Evolutionary conservation across 2,888 invertebrate species (phyloP).

Genomic region (Nesidiocoris tenuis): DNA sequence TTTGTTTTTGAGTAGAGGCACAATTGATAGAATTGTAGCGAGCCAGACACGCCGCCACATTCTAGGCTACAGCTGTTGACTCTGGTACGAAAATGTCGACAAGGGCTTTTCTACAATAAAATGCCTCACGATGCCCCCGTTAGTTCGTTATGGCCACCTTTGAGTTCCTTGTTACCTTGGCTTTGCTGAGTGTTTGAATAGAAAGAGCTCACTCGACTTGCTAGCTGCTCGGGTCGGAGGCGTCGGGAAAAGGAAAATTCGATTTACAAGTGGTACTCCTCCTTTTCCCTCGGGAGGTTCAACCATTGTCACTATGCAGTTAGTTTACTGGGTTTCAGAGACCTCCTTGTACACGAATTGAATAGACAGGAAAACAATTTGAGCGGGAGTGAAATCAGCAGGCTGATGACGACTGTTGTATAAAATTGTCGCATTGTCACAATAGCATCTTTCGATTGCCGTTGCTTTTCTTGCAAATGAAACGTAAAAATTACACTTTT

Average conservation of each 20-base stretch:
- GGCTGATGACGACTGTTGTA: no score
- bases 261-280: conserved; percentile 2
- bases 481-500: no score
- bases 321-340: not conserved
- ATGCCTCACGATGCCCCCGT: not conserved
- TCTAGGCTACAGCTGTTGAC: not conserved
- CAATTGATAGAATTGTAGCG: not conserved
- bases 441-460: no score
- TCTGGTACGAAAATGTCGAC: not conserved
- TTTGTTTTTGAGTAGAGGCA: not conserved
- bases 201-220: not conserved
- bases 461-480: no score
- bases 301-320: not conserved
- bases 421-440: no score
- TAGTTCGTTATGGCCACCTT: conserved; percentile 18
- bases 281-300: not conserved
- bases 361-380: not conserved
- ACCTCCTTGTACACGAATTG: no score
- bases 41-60: not conserved
- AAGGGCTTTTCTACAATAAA: not conserved
- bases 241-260: conserved; percentile 5
- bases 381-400: not conserved
- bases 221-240: not conserved
- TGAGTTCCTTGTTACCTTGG: conserved; percentile 11
- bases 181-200: not conserved